phyloP scores from a whole-genome alignment of 1,140 invertebrate genomes.

The Ips typographus region DNA sequence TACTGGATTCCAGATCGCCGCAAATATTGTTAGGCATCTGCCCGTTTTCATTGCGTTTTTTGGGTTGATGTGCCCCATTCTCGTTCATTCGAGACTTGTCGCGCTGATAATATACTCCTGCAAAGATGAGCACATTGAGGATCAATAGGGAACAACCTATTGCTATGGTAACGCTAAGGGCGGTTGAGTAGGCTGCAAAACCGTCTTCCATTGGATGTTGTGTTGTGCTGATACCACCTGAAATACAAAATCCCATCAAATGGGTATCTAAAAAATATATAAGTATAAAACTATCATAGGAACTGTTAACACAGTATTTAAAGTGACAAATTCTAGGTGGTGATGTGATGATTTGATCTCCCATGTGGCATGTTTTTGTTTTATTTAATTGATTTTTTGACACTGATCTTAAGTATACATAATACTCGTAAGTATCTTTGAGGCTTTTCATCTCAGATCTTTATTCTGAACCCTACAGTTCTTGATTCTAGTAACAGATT shows the following conservation, averaged over 20 bases:
- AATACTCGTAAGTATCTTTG: too few relatives aligned
- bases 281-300: too few relatives aligned
- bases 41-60: constrained; percentile 78
- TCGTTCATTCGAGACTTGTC: constrained; percentile 76
- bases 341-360: too few relatives aligned
- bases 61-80: constrained; percentile 58
- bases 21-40: constrained; percentile 84
- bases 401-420: too few relatives aligned
- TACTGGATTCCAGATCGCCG: constrained; percentile 58
- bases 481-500: too few relatives aligned
- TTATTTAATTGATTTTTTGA: too few relatives aligned
- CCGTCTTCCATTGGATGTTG: constrained; percentile 74
- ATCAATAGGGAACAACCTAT: constrained; percentile 89
- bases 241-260: constrained; percentile 14
- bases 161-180: constrained; percentile 89
- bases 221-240: constrained; percentile 53
- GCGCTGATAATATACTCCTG: constrained; percentile 90
- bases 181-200: constrained; percentile 84
- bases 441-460: too few relatives aligned
- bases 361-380: too few relatives aligned
- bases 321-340: too few relatives aligned
- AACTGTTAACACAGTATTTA: too few relatives aligned
- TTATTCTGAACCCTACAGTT: too few relatives aligned
- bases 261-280: background rate
- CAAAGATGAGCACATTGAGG: constrained; percentile 89